Evolutionary conservation across 2,113 vertebrate genomes (phyloP).

Genomic region (Psammodynastes pulverulentus): DNA sequence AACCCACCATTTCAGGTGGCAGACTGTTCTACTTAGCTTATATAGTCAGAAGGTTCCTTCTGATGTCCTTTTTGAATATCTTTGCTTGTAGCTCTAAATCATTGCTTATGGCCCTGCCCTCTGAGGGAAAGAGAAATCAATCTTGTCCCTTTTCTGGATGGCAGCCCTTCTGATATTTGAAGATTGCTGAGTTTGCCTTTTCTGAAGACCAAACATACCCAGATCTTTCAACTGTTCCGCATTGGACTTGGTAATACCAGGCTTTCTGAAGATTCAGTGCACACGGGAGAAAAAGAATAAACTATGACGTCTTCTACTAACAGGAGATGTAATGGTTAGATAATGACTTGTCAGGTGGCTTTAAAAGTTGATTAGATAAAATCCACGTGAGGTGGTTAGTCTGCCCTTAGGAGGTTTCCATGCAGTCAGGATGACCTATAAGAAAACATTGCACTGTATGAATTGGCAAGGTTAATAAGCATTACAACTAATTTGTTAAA

Average conservation of each 20-base stretch:
- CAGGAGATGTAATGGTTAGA: not conserved
- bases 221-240: not conserved
- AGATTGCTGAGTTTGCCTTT: not conserved
- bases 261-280: not conserved
- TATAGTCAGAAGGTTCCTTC: not conserved
- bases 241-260: not conserved
- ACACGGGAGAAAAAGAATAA: not conserved
- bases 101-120: not conserved
- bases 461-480: not conserved
- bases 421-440: not conserved
- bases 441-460: not conserved
- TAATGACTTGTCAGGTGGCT: not conserved
- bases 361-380: not conserved
- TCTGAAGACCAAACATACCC: not conserved
- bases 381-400: not conserved
- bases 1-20: not conserved
- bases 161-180: not conserved
- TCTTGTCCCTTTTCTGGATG: not conserved
- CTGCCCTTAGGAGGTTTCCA: not conserved
- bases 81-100: not conserved
- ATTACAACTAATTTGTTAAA: not conserved
- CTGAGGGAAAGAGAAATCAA: not conserved
- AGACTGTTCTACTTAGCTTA: not conserved
- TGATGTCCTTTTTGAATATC: not conserved
- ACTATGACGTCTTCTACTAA: not conserved